A percentile compares a stretch with the other conserved stretches of the same genome.
Evolutionary conservation across 2,888 invertebrate species (phyloP).

Genomic region (Rhimphoctona megacephalus): DNA sequence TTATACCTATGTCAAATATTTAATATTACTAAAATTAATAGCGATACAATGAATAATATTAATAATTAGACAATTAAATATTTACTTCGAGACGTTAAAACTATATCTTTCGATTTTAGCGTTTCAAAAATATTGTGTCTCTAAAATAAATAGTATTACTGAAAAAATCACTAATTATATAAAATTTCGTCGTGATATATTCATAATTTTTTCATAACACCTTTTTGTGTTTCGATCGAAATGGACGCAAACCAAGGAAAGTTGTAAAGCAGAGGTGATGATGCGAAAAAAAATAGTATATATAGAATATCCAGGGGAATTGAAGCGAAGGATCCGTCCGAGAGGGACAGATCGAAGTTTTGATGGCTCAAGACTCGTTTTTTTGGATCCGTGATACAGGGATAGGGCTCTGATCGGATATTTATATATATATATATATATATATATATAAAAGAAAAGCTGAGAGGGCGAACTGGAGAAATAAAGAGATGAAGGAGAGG

Average conservation of each 20-base stretch:
- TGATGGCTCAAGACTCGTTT: constrained; percentile 43
- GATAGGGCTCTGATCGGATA: constrained; percentile 18
- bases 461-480: constrained; percentile 18
- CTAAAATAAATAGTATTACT: background rate
- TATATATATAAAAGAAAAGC: constrained; percentile 19
- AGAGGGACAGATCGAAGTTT: constrained; percentile 44
- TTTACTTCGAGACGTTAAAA: background rate
- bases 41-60: background rate
- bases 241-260: background rate
- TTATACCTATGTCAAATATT: background rate
- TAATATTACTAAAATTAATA: background rate
- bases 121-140: background rate
- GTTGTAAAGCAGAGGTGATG: constrained; percentile 10
- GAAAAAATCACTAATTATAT: background rate
- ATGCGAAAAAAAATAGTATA: constrained; percentile 18
- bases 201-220: background rate
- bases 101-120: background rate
- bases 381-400: constrained; percentile 30
- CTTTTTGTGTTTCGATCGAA: background rate
- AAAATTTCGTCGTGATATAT: background rate
- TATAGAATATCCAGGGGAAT: constrained; percentile 20
- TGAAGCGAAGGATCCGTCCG: background rate
- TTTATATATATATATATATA: constrained; percentile 9
- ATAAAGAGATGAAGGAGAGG: constrained; percentile 10
- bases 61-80: no score